Conservation (phyloP, 1,140 invertebrate species). For the Trichoplusia ni region DNA sequence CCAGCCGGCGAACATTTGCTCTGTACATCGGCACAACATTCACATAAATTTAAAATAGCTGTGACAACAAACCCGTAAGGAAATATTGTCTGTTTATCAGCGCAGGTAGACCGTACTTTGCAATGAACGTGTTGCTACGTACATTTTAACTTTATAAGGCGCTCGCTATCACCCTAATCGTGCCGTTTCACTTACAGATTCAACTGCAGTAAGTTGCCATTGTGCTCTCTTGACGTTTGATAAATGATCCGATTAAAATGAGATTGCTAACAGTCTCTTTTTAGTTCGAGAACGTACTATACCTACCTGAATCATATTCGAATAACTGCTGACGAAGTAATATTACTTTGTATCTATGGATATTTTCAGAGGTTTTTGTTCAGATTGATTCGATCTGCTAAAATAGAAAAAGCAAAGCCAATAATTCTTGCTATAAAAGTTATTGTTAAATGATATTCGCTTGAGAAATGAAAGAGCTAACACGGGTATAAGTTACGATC, state of each 20-base stretch:
- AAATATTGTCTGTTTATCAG: constrained; percentile 26
- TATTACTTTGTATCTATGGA: background rate
- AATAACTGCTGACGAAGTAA: constrained; percentile 1
- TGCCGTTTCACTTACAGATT: constrained; percentile 25
- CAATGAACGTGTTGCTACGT: constrained; percentile 4
- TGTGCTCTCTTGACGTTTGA: constrained; percentile 28
- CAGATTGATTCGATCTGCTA: background rate
- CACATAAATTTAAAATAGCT: constrained; percentile 29
- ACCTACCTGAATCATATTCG: constrained; percentile 17
- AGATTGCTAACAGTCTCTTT: constrained; percentile 28
- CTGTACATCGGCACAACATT: constrained; percentile 25
- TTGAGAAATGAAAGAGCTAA: constrained; percentile 21
- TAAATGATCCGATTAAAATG: constrained; percentile 31
- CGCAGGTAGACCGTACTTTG: constrained; percentile 16
- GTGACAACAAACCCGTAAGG: constrained; percentile 15
- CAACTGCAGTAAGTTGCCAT: constrained; percentile 28
- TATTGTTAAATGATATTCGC: background rate
- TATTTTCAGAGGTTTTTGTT: background rate
- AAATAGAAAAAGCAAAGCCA: background rate
- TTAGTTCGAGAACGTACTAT: constrained; percentile 15
- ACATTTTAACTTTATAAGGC: constrained; percentile 19
- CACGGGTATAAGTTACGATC: constrained; percentile 46
- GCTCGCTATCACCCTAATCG: constrained; percentile 9
- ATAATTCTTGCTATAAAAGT: background rate
- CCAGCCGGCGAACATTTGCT: constrained; percentile 33